Conservation (phyloP, 2,888 invertebrate species). For the Ophion costatus region DNA sequence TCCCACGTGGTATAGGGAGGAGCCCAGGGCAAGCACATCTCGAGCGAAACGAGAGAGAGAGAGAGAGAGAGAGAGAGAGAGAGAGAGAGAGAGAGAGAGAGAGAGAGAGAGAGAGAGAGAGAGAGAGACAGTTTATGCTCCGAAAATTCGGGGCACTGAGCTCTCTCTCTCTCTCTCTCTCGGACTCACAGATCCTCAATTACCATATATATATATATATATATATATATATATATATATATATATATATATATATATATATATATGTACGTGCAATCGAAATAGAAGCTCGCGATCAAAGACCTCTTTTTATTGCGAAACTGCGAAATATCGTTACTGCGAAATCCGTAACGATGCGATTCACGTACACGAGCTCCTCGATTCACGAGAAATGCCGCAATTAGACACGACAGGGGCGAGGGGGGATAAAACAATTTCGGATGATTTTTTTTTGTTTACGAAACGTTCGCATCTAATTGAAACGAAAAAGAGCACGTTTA, state of each 20-base stretch:
- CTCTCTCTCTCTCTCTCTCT: conserved; percentile 22
- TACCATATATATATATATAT: too few relatives aligned
- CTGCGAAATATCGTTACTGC: conserved; percentile 41
- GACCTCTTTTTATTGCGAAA: conserved; percentile 59
- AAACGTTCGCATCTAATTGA: too few relatives aligned
- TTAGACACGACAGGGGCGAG: background rate
- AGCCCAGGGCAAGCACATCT: conserved; percentile 13
- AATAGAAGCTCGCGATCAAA: conserved; percentile 59
- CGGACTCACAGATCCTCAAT: conserved; percentile 43
- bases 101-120: too few relatives aligned
- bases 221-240: too few relatives aligned
- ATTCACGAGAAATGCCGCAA: conserved; percentile 18
- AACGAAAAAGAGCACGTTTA: too few relatives aligned
- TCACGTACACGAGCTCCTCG: conserved; percentile 7
- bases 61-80: background rate
- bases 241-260: conserved; percentile 14
- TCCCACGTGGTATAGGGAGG: conserved; percentile 38
- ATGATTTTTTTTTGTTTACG: background rate
- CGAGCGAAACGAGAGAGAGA: conserved; percentile 17
- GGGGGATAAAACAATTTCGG: background rate
- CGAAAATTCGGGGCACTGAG: too few relatives aligned
- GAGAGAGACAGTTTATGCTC: too few relatives aligned
- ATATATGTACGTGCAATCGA: conserved; percentile 32
- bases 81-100: background rate
- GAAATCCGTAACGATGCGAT: conserved; percentile 48